A percentile compares a stretch with the other conserved stretches of the same genome.
Conservation (phyloP, 2,888 invertebrate genomes). For the Drosophila subsilvestris region DNA sequence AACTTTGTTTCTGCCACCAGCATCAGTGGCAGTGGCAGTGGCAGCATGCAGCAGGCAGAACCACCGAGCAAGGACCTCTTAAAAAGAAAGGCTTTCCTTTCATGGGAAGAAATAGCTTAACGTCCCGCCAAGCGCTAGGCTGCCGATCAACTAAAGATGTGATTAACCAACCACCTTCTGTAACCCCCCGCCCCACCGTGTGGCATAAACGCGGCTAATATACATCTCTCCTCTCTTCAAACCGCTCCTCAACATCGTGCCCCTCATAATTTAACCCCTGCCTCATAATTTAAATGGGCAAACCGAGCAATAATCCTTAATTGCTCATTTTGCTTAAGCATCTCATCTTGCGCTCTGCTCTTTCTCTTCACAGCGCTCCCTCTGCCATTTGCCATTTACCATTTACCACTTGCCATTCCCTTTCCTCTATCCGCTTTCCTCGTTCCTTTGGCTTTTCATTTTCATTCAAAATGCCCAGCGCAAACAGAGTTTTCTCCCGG, state of each 20-base stretch:
- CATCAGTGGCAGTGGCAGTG: background rate
- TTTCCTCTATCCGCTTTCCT: background rate
- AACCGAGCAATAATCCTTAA: constrained; percentile 76
- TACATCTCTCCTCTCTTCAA: background rate
- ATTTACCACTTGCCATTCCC: constrained; percentile 5
- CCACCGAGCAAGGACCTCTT: constrained; percentile 18
- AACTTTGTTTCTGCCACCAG: constrained; percentile 49
- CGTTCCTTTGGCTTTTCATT: constrained; percentile 51
- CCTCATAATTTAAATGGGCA: constrained; percentile 72
- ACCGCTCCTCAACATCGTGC: background rate
- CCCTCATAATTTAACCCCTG: constrained; percentile 41
- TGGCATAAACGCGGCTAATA: background rate
- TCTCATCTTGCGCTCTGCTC: constrained; percentile 56
- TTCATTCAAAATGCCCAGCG: constrained; percentile 76
- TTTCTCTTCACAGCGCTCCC: constrained; percentile 12
- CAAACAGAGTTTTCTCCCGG: constrained; percentile 65
- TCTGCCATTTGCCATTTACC: constrained; percentile 2
- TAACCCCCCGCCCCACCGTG: background rate
- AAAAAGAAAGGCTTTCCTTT: too few relatives aligned
- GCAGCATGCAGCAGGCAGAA: background rate
- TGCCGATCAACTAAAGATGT: constrained; percentile 10
- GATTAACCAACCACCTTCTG: constrained; percentile 27
- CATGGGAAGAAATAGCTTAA: constrained; percentile 5
- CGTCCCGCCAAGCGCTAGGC: constrained; percentile 6
- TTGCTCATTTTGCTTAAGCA: constrained; percentile 76